These are phyloP conservation scores for Heterotilapia buettikoferi DNA, from an alignment of 2,113 vertebrate genomes.

Conservation along the genomic window DNA sequence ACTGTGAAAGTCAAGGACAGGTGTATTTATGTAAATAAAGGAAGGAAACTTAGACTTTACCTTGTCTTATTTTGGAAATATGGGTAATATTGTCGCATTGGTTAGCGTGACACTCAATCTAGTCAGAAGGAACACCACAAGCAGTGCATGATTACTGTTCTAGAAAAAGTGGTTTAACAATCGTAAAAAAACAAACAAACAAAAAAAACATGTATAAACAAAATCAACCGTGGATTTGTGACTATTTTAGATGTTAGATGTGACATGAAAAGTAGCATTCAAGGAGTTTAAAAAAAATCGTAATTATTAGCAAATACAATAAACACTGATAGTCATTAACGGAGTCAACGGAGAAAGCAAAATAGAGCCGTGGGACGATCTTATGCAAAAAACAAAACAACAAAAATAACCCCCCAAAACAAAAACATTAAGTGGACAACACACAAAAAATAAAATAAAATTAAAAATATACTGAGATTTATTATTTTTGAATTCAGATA, in stretches of 20 bases:
- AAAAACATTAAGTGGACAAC: too few species aligned
- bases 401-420: too few species aligned
- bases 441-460: not conserved
- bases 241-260: not conserved
- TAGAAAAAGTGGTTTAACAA: not conserved
- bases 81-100: not conserved
- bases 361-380: too few species aligned
- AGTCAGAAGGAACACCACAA: not conserved
- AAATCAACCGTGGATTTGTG: not conserved
- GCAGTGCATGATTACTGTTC: not conserved
- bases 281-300: not conserved
- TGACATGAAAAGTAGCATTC: not conserved
- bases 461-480: not conserved
- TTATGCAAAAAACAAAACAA: too few species aligned
- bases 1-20: not conserved
- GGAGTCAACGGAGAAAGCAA: not conserved
- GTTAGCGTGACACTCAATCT: not conserved
- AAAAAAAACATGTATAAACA: not conserved
- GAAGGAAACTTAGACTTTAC: not conserved
- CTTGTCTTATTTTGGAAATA: not conserved
- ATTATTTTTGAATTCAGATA: not conserved
- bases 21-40: not conserved
- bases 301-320: not conserved
- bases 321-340: not conserved
- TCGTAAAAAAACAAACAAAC: not conserved